A percentile compares a stretch with the other conserved stretches of the same genome.
These are phyloP conservation scores for Plestiodon gilberti DNA, from an alignment of 2,113 vertebrate genomes.

Conservation along the genomic window DNA sequence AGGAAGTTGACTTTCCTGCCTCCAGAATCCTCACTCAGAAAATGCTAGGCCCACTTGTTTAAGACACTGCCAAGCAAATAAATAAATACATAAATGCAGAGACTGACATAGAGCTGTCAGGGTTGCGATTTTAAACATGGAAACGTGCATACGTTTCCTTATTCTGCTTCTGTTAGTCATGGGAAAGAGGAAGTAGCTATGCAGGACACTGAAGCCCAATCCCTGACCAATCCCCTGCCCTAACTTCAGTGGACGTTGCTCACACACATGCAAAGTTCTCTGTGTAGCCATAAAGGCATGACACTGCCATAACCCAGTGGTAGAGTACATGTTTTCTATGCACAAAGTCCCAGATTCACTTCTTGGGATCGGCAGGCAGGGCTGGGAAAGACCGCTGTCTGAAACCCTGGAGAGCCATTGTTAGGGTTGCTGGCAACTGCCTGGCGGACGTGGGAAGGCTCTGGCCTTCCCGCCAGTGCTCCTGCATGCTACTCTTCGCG, in stretches of 20 bases:
- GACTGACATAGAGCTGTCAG: background rate
- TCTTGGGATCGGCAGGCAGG: no score
- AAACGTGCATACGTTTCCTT: background rate
- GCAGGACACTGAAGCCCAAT: background rate
- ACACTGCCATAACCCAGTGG: background rate
- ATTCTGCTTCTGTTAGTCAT: background rate
- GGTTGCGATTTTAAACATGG: background rate
- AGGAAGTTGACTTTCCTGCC: constrained; percentile 18
- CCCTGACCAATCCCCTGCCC: no score
- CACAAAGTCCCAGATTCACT: no score
- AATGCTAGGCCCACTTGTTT: background rate
- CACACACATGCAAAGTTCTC: background rate
- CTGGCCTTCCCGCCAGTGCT: no score
- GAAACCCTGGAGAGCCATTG: no score
- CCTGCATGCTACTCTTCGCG: no score
- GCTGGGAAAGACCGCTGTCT: no score
- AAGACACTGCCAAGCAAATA: background rate
- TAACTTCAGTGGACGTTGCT: background rate
- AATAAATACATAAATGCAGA: background rate
- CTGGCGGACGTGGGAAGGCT: no score
- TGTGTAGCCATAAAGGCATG: background rate
- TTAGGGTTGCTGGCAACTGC: no score
- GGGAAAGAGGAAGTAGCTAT: background rate
- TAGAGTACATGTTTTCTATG: no score
- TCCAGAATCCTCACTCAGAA: no score